A percentile compares a stretch with the other conserved stretches of the same genome.
Evolutionary conservation across 2,888 invertebrate genomes (phyloP).

Genomic region (Yponomeuta sedellus): DNA sequence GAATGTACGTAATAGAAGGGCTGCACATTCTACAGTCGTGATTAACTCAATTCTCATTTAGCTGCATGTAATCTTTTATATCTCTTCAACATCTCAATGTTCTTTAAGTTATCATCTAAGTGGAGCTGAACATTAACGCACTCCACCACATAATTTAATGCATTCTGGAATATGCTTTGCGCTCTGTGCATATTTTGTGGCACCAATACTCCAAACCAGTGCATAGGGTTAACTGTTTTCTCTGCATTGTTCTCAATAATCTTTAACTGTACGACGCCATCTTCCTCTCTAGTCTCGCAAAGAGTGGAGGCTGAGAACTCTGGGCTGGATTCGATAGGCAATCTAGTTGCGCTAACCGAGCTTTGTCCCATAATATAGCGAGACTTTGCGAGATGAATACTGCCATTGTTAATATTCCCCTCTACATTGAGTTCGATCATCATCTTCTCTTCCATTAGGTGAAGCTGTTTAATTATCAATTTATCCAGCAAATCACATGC

Average conservation of each 20-base stretch:
- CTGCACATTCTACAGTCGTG: no score
- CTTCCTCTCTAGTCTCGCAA: slow-evolving; percentile 54
- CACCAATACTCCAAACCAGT: slow-evolving; percentile 92
- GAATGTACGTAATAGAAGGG: no score
- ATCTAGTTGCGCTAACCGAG: slow-evolving; percentile 80
- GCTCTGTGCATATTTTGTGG: slow-evolving; percentile 87
- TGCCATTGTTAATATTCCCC: slow-evolving; percentile 80
- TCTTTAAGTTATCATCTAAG: slow-evolving; percentile 55
- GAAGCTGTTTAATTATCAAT: slow-evolving; percentile 80
- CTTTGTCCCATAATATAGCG: slow-evolving; percentile 88
- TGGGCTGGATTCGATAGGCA: slow-evolving; percentile 80
- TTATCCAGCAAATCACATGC: slow-evolving; percentile 80
- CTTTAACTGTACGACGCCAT: slow-evolving; percentile 58
- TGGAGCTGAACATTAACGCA: slow-evolving; percentile 82
- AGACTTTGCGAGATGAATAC: slow-evolving; percentile 83
- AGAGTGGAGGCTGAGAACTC: slow-evolving; percentile 57
- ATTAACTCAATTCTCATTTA: neutral
- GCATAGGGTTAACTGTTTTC: slow-evolving; percentile 79
- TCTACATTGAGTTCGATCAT: slow-evolving; percentile 82
- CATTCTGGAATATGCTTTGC: slow-evolving; percentile 83
- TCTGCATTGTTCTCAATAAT: slow-evolving; percentile 44
- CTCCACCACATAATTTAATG: slow-evolving; percentile 80
- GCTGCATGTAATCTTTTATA: slow-evolving; percentile 28
- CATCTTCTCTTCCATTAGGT: slow-evolving; percentile 85
- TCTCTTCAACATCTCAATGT: slow-evolving; percentile 42